These are phyloP conservation scores for Chloropsis hardwickii DNA, from an alignment of 2,113 vertebrate species.

Conservation along the genomic window DNA sequence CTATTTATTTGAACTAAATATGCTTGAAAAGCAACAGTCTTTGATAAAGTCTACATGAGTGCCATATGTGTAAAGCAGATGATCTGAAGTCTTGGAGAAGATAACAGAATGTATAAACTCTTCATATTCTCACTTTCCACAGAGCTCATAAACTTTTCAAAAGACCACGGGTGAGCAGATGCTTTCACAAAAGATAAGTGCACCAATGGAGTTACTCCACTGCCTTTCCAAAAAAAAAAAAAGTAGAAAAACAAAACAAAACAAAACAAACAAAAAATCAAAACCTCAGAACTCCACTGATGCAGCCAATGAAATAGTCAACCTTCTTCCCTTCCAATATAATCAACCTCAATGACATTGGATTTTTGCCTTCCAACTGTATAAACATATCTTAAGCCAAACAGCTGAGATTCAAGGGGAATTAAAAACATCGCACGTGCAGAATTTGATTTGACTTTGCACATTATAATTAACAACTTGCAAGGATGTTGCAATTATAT, in stretches of 20 bases:
- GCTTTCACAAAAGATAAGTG: not conserved
- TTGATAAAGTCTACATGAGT: not conserved
- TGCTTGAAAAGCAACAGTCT: not conserved
- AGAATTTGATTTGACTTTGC: not conserved
- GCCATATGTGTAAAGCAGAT: not conserved
- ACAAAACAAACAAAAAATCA: too few species aligned
- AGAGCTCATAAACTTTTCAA: not conserved
- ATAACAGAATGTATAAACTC: not conserved
- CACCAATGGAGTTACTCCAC: not conserved
- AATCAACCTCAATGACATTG: not conserved
- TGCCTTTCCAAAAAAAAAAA: not conserved
- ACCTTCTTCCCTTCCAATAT: not conserved
- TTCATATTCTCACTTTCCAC: not conserved
- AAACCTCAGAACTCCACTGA: not conserved
- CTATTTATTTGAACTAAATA: not conserved
- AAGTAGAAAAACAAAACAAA: not conserved
- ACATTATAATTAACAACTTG: not conserved
- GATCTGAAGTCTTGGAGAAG: not conserved
- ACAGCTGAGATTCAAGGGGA: not conserved
- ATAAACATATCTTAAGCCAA: not conserved
- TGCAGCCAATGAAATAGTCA: not conserved
- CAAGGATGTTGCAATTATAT: not conserved
- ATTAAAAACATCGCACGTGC: not conserved
- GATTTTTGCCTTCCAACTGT: not conserved
- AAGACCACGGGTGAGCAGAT: not conserved